These are phyloP conservation scores for Triplophysa siluroides DNA, from an alignment of 2,113 vertebrate species.

Conservation along the genomic window DNA sequence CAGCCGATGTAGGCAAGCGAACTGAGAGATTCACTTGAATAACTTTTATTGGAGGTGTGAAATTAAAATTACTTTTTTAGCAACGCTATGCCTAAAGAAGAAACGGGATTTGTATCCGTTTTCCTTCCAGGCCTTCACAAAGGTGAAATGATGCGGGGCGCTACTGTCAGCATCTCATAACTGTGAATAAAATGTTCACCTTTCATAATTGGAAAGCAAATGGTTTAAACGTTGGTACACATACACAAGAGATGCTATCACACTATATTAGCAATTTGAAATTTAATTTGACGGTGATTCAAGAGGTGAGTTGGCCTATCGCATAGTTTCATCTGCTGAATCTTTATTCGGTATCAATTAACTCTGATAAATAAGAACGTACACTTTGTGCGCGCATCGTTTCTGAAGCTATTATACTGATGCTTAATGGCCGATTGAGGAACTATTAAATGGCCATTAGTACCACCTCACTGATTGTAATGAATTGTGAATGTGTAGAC, in stretches of 20 bases:
- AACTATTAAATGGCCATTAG: constrained; percentile 36
- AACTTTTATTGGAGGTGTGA: background rate
- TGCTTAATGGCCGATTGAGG: constrained; percentile 29
- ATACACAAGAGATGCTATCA: background rate
- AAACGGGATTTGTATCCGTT: background rate
- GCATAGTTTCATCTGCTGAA: constrained; percentile 13
- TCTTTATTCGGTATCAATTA: constrained; percentile 34
- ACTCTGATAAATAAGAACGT: constrained; percentile 35
- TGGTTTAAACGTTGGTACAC: background rate
- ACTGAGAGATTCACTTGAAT: background rate
- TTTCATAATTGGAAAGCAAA: constrained; percentile 23
- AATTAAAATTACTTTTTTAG: background rate
- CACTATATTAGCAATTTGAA: constrained; percentile 14
- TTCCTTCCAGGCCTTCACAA: background rate
- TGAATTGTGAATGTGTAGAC: constrained; percentile 27
- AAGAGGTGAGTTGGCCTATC: constrained; percentile 22
- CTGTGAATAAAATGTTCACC: constrained; percentile 7
- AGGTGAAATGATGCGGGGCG: background rate
- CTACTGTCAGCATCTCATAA: background rate
- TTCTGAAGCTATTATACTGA: constrained; percentile 23
- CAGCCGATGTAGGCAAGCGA: background rate
- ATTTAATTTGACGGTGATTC: constrained; percentile 19
- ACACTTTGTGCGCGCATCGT: background rate
- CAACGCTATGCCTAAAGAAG: background rate
- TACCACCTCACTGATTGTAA: constrained; percentile 33